Evolutionary conservation across 2,797 vertebrate genomes (phyloP).

Genomic region (Sebastes trivittatus): DNA sequence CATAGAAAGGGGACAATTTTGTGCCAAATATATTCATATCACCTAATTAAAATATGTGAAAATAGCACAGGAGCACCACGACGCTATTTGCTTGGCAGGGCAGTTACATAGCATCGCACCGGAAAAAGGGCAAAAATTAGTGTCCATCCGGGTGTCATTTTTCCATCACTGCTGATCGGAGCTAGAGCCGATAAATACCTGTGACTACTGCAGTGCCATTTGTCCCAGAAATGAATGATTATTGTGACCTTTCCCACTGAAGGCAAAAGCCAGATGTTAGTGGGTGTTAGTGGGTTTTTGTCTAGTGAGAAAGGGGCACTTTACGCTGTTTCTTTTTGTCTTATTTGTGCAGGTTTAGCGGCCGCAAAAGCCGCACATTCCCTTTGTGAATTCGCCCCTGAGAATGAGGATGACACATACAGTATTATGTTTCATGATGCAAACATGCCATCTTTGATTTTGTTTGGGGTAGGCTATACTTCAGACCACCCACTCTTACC

Average conservation of each 20-base stretch:
- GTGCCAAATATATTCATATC: too few species aligned
- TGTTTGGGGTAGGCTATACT: not conserved
- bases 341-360: not conserved
- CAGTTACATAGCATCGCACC: too few species aligned
- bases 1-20: too few species aligned
- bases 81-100: too few species aligned
- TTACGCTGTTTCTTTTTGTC: not conserved
- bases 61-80: not conserved
- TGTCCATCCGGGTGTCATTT: too few species aligned
- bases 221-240: not conserved
- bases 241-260: not conserved
- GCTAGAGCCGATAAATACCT: too few species aligned
- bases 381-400: not conserved
- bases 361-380: not conserved
- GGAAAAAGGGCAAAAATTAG: too few species aligned
- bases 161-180: too few species aligned
- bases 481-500: not conserved
- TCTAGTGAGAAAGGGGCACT: not conserved
- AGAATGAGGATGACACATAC: not conserved
- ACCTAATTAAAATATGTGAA: not conserved
- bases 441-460: slow-evolving; percentile 10
- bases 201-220: not conserved
- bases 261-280: too few species aligned
- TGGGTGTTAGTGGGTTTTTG: too few species aligned
- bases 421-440: not conserved